Percentiles rank a stretch among this genome's conserved stretches.
Evolutionary conservation across 2,888 invertebrate genomes (phyloP).

Genomic region (Synanthedon myopaeformis): DNA sequence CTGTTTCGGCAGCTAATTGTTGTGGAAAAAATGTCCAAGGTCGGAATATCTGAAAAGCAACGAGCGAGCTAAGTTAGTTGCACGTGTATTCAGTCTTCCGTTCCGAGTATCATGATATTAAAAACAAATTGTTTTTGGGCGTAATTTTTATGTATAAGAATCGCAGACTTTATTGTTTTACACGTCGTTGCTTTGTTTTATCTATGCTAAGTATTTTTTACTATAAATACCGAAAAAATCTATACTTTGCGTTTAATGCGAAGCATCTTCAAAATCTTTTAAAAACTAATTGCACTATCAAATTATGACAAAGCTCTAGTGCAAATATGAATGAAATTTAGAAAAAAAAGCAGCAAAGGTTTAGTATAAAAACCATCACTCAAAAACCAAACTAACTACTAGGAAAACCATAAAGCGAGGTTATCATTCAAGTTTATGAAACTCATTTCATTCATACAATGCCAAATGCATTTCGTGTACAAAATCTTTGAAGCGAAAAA

Average conservation of each 20-base stretch:
- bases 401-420: conserved; percentile 54
- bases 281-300: conserved; percentile 19
- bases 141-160: too few species aligned
- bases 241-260: conserved; percentile 14
- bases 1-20: conserved; percentile 64
- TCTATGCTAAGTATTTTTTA: too few species aligned
- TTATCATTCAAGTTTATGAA: conserved; percentile 48
- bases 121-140: too few species aligned
- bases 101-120: conserved; percentile 21
- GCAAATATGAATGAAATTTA: conserved; percentile 33
- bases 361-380: conserved; percentile 59
- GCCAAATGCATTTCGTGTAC: conserved; percentile 39
- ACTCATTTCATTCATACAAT: conserved; percentile 22
- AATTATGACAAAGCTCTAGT: conserved; percentile 34
- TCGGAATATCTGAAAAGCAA: conserved; percentile 67
- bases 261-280: conserved; percentile 16
- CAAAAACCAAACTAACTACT: conserved; percentile 61
- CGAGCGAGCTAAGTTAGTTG: conserved; percentile 59
- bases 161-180: too few species aligned
- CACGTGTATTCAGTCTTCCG: conserved; percentile 45
- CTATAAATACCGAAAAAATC: background rate
- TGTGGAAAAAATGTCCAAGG: conserved; percentile 67
- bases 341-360: conserved; percentile 49
- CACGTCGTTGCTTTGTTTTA: too few species aligned
- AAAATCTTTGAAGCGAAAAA: conserved; percentile 38